Base-by-base conservation (phyloP, 2,888 invertebrate species). In the Neoaliturus tenellus region DNA sequence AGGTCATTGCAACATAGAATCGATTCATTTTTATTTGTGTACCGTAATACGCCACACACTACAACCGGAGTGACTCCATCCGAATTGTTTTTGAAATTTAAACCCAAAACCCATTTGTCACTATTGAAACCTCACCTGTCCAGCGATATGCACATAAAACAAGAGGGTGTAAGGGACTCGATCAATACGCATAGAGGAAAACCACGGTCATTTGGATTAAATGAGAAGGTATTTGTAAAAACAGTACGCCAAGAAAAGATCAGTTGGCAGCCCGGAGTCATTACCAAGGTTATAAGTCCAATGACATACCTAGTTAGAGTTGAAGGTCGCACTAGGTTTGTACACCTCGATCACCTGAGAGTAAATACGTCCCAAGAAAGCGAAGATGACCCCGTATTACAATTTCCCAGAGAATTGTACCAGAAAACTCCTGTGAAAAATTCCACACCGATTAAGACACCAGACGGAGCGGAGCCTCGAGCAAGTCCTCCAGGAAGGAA, bases 11-110 rank as follows among this genome's bases (percentile, higher is more conserved):
- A 69, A 31, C 69, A 69, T n/a, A 5, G 69, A 10, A 69, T 69
- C 4, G 69, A 69, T 20, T 17, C 6, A 5, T 69, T 69, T 35
- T 33, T 69, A 5, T 69, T 69, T 33, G 69, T n/a, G 1, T 69
- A 69, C 35, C 69, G 69, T 31, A 69, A 69, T n/a, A 69, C 69
- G 14, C 69, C 69, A 1, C 69, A 69, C n/a, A 31, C 69, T 33
- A 31, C 17, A 1, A 69, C 69, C 6, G 69, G 69, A n/a, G 2
- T 2, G 14, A 12, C 69, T 14, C 69, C 69, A 3, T 4, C 35
- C 5, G 69, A 69, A 33, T 6, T 33, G 33, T 28, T 69, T n/a
- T 69, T 69, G 6, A 69, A 33, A 33, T 31, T n/a, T 69, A 69
- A 69, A 33, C 69, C 69, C 8, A 2, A 14, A 33, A 69, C 69